Evolutionary conservation across 2,797 vertebrate species (phyloP), one percentile per base, ranked within the genome.

Genomic region (Mus spretus): DNA sequence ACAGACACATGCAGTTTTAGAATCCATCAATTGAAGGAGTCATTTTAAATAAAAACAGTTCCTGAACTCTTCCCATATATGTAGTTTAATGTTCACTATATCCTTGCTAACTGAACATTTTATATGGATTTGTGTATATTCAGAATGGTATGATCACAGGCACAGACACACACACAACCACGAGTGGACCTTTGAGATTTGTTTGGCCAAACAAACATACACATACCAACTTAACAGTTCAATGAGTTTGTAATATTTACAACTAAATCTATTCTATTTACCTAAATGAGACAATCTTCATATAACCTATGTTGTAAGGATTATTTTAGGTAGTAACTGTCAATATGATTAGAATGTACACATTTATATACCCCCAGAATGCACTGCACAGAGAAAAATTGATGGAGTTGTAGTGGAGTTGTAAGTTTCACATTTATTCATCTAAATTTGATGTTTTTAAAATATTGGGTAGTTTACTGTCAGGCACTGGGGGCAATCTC

Each of bases 361-460:
- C 97, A 94, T 96, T 97, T 97, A 93, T 59, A 88, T 95, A 94
- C 80, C 78, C 53, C 6, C 79, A 70, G 22, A 91, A 95, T 89
- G 53, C n/a, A 90, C 61, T 22, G 59, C 4, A 22, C 55, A 94
- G 85, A 88, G 19, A 0, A 95, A 95, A 96, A 92, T 80, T 80
- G 93, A 96, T 95, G 20, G 94, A 90, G 75, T 0, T 88, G 37
- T 53, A 90, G 44, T 34, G 77, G 89, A 92, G 89, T 78, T 91
- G 6, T 70, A 92, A 83, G 70, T 89, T 89, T 40, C 67, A 84
- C 28, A 65, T 96, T 96, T 96, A 89, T 89, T 55, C 37, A 75
- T 28, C 94, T 92, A 90, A 96, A 95, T 87, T 93, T 93, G 96
- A 91, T 94, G 96, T 95, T 97, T 96, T 96, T 31, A 44, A 47